phyloP scores from a whole-genome alignment of 2,113 vertebrate genomes.

The Sinocyclocheilus rhinocerous region DNA sequence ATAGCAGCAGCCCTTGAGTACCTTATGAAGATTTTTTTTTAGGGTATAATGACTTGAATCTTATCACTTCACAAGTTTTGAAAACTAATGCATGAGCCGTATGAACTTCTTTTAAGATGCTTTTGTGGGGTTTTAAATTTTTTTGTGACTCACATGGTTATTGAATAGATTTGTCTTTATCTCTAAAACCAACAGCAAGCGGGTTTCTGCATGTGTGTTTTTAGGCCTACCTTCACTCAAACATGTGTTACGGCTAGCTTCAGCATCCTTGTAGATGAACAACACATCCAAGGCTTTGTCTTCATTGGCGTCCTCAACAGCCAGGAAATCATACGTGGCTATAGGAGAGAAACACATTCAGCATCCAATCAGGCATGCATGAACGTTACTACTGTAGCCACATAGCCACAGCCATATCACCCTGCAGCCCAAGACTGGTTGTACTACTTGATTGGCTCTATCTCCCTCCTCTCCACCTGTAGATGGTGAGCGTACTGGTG shows the following conservation, averaged over 20 bases:
- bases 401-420: too few relatives aligned
- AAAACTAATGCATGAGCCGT: not conserved
- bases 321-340: slow-evolving; percentile 85
- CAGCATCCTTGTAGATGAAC: slow-evolving; percentile 78
- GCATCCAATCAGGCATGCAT: not conserved
- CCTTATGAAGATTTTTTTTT: not conserved
- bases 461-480: too few relatives aligned
- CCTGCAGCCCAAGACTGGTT: too few relatives aligned
- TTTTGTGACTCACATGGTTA: too few relatives aligned
- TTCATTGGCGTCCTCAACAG: slow-evolving; percentile 73
- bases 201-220: not conserved
- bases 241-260: slow-evolving; percentile 75
- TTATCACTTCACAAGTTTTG: too few relatives aligned
- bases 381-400: not conserved
- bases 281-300: slow-evolving; percentile 88
- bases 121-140: not conserved
- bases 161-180: too few relatives aligned
- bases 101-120: not conserved
- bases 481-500: too few relatives aligned
- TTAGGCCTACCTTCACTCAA: slow-evolving; percentile 73
- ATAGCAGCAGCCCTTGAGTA: not conserved
- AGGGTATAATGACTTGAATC: not conserved
- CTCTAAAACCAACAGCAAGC: not conserved
- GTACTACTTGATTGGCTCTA: too few relatives aligned
- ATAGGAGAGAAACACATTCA: not conserved